Conservation (phyloP, 2,797 vertebrate species). For the Dromococcyx pavoninus region DNA sequence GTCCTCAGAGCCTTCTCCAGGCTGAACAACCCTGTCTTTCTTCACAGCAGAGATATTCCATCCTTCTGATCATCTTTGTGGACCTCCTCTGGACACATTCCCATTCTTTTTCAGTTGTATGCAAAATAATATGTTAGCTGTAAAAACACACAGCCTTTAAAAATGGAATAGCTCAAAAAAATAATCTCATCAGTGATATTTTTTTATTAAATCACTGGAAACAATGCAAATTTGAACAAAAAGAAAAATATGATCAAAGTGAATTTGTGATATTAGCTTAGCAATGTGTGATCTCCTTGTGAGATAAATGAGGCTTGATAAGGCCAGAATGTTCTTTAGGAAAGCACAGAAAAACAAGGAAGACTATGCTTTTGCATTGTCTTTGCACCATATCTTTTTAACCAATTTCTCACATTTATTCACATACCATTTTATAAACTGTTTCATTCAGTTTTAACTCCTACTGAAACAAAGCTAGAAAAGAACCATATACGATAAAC, state of each 20-base stretch:
- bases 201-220: neutral
- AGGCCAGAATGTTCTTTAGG: neutral
- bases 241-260: neutral
- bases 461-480: no score
- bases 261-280: neutral
- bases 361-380: neutral
- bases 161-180: neutral
- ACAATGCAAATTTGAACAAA: no score
- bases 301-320: neutral
- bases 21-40: no score
- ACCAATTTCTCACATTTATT: neutral
- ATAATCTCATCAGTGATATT: neutral
- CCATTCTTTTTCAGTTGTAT: neutral
- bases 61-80: no score
- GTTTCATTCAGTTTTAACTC: no score
- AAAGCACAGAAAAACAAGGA: neutral
- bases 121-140: neutral
- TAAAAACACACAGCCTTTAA: neutral
- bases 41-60: no score
- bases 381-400: neutral
- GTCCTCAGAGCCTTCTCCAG: no score
- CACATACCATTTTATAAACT: neutral
- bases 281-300: neutral
- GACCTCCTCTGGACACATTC: no score
- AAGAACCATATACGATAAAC: neutral